These are phyloP conservation scores for Apostichopus parvimensis DNA, from an alignment of 35 echinoderm and acorn worm species.

Conservation along the genomic window DNA sequence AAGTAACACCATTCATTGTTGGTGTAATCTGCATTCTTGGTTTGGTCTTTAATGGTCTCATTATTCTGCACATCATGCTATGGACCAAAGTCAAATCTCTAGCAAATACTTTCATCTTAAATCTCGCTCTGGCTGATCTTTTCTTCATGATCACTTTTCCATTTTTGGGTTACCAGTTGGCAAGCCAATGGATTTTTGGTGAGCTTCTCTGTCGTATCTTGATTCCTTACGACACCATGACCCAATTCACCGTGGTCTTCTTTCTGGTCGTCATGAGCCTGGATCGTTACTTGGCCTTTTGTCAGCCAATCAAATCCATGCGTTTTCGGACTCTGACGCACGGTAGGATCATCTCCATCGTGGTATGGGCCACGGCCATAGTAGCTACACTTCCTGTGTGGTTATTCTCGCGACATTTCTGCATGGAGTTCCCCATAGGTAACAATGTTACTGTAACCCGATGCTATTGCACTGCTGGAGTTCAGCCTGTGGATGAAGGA, in stretches of 20 bases:
- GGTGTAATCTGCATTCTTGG: conserved; percentile 69
- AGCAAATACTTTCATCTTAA: conserved; percentile 87
- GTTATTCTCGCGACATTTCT: conserved; percentile 75
- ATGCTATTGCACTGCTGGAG: conserved; percentile 55
- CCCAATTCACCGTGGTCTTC: conserved; percentile 82
- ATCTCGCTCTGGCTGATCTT: conserved; percentile 81
- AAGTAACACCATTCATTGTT: conserved; percentile 33
- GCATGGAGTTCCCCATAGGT: background rate
- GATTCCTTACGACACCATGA: conserved; percentile 85
- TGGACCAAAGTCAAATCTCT: conserved; percentile 87
- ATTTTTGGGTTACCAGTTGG: conserved; percentile 80
- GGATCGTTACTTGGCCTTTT: conserved; percentile 90
- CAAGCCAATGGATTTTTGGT: conserved; percentile 79
- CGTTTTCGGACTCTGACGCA: conserved; percentile 77
- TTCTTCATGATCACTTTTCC: conserved; percentile 89
- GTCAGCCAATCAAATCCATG: conserved; percentile 86
- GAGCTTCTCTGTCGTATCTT: conserved; percentile 70
- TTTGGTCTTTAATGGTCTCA: conserved; percentile 78
- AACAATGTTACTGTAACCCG: background rate
- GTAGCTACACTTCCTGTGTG: conserved; percentile 73
- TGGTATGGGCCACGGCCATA: conserved; percentile 68
- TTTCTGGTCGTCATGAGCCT: conserved; percentile 86
- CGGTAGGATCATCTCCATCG: conserved; percentile 58
- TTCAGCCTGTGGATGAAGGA: background rate
- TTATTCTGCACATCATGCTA: conserved; percentile 69